A percentile compares a stretch with the other conserved stretches of the same genome.
These are phyloP conservation scores for Dicyrtomina minuta DNA, from an alignment of 2,888 invertebrate species.

Conservation along the genomic window DNA sequence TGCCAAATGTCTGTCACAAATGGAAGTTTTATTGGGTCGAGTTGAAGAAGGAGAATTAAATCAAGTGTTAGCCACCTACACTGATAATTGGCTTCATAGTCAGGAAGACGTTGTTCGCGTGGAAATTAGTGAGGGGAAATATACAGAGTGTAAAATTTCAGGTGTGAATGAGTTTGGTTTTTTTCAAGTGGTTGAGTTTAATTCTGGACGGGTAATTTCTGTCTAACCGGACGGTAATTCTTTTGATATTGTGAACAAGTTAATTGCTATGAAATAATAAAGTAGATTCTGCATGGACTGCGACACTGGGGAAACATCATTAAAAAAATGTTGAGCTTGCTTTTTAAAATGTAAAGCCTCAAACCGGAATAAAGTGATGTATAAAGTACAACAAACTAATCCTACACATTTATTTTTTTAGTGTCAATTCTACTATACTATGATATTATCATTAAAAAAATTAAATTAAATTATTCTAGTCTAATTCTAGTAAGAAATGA, in stretches of 20 bases:
- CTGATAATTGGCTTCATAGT: constrained; percentile 72
- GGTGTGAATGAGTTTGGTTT: constrained; percentile 81
- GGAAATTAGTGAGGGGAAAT: constrained; percentile 61
- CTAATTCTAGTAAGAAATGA: too few relatives aligned
- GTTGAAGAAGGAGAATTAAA: constrained; percentile 59
- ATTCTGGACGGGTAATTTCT: constrained; percentile 63
- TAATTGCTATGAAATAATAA: constrained; percentile 59
- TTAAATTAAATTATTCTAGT: too few relatives aligned
- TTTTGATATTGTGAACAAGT: too few relatives aligned
- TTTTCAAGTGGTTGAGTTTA: constrained; percentile 68
- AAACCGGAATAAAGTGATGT: too few relatives aligned
- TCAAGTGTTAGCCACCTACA: constrained; percentile 72
- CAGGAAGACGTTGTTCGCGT: constrained; percentile 69
- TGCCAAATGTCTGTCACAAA: constrained; percentile 70
- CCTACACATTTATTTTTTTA: too few relatives aligned
- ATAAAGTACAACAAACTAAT: too few relatives aligned
- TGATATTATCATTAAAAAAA: too few relatives aligned
- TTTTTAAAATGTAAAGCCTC: too few relatives aligned
- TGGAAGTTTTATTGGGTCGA: constrained; percentile 69
- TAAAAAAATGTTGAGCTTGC: too few relatives aligned
- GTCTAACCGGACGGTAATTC: constrained; percentile 97
- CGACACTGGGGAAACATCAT: too few relatives aligned
- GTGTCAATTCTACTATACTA: too few relatives aligned
- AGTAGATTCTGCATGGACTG: too few relatives aligned
- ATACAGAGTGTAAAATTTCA: constrained; percentile 71